phyloP scores from a whole-genome alignment of 2,113 vertebrate genomes.

The Alethe diademata region DNA sequence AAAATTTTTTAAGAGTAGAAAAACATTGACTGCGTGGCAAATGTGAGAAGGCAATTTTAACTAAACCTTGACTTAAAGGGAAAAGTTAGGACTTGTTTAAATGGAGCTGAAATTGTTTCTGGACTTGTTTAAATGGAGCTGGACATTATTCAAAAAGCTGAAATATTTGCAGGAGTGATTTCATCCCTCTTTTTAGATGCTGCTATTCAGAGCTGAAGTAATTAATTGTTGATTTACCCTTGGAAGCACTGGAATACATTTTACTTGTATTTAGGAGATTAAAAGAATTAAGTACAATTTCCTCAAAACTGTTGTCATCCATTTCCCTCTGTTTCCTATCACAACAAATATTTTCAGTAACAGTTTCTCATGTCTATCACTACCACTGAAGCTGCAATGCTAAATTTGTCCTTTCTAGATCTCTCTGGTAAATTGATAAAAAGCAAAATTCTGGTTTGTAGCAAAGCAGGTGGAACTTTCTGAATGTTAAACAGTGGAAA shows the following conservation, averaged over 20 bases:
- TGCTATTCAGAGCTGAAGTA: not conserved
- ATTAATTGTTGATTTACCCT: not conserved
- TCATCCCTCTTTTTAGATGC: not conserved
- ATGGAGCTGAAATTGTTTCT: not conserved
- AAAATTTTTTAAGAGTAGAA: not conserved
- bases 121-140: not conserved
- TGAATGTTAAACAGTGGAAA: not conserved
- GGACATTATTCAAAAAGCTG: not conserved
- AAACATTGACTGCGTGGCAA: not conserved
- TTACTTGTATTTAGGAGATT: not conserved
- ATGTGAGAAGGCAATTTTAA: not conserved
- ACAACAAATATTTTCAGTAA: not conserved
- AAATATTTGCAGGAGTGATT: not conserved
- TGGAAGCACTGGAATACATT: not conserved
- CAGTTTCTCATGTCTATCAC: not conserved
- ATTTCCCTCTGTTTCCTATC: not conserved
- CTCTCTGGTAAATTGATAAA: not conserved
- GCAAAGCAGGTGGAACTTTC: not conserved
- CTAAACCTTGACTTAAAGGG: not conserved
- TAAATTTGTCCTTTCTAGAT: not conserved
- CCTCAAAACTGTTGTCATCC: not conserved
- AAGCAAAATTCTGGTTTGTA: not conserved
- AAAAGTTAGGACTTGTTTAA: not conserved
- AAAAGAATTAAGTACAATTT: not conserved
- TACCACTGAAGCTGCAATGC: not conserved